A percentile compares a stretch with the other conserved stretches of the same genome.
Conservation (phyloP, 2,888 invertebrate genomes). For the Cecidostiba fungosa region DNA sequence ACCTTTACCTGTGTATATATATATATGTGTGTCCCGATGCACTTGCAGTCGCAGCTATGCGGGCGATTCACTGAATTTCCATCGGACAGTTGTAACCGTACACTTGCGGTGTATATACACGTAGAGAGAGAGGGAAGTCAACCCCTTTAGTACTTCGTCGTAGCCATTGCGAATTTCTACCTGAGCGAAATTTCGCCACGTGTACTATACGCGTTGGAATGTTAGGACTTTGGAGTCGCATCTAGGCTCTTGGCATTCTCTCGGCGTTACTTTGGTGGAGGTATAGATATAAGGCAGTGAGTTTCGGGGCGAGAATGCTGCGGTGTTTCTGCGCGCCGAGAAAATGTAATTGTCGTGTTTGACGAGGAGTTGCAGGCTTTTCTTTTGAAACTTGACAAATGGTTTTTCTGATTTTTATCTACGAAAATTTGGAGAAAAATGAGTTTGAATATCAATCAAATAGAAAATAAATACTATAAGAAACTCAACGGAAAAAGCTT, state of each 20-base stretch:
- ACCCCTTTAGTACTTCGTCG: neutral
- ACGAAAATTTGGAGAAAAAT: no score
- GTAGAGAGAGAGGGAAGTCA: neutral
- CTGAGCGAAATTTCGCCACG: constrained; percentile 8
- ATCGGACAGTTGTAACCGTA: constrained; percentile 20
- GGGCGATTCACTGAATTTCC: constrained; percentile 45
- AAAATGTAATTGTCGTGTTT: neutral
- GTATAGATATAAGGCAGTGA: neutral
- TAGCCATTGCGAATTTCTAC: neutral
- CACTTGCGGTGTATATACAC: neutral
- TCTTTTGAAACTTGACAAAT: neutral
- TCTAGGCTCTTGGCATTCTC: constrained; percentile 9
- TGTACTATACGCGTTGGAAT: neutral
- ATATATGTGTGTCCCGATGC: neutral
- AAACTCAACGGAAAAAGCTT: neutral
- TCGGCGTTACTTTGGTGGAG: neutral
- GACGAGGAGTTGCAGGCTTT: neutral
- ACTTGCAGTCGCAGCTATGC: constrained; percentile 17
- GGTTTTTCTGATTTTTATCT: neutral
- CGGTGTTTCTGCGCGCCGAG: neutral
- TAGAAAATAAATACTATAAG: neutral
- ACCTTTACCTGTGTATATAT: neutral
- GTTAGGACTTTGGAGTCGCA: neutral
- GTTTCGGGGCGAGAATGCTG: neutral
- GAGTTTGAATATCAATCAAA: neutral